phyloP scores from a whole-genome alignment of 2,113 vertebrate genomes.

The Oreochromis niloticus region DNA sequence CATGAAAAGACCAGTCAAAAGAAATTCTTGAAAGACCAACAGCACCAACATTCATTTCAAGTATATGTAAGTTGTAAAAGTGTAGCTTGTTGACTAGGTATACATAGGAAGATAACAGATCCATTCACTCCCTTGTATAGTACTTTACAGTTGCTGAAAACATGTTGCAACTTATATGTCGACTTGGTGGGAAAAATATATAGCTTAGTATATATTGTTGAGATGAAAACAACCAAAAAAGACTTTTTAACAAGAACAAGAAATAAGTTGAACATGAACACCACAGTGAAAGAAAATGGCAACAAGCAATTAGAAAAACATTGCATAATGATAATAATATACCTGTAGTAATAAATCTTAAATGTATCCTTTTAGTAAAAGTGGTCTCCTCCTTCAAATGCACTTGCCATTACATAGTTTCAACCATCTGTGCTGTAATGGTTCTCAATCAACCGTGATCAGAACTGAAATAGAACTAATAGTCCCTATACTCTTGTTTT shows the following conservation, averaged over 20 bases:
- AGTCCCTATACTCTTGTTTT: not conserved
- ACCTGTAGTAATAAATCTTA: not conserved
- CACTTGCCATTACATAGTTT: not conserved
- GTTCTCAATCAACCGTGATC: constrained; percentile 8
- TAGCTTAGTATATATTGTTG: not conserved
- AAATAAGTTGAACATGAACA: not conserved
- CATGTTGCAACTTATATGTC: not conserved
- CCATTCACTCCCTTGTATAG: not conserved
- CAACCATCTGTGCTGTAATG: constrained; percentile 11
- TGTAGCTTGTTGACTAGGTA: not conserved
- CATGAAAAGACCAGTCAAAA: not conserved
- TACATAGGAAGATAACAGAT: not conserved
- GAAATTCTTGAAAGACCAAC: not conserved
- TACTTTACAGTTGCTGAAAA: not conserved
- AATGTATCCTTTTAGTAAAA: not conserved
- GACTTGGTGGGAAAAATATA: not conserved
- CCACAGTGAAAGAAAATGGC: not conserved
- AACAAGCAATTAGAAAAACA: not conserved
- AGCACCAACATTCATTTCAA: not conserved
- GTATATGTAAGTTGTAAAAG: not conserved
- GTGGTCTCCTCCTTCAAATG: not conserved
- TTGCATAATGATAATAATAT: not conserved
- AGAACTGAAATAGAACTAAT: constrained; percentile 17
- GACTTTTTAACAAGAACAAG: not conserved
- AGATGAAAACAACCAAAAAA: not conserved